Percentiles rank a stretch among this genome's conserved stretches.
These are phyloP conservation scores for Gymnorhina tibicen DNA, from an alignment of 2,113 vertebrate species.

Conservation along the genomic window DNA sequence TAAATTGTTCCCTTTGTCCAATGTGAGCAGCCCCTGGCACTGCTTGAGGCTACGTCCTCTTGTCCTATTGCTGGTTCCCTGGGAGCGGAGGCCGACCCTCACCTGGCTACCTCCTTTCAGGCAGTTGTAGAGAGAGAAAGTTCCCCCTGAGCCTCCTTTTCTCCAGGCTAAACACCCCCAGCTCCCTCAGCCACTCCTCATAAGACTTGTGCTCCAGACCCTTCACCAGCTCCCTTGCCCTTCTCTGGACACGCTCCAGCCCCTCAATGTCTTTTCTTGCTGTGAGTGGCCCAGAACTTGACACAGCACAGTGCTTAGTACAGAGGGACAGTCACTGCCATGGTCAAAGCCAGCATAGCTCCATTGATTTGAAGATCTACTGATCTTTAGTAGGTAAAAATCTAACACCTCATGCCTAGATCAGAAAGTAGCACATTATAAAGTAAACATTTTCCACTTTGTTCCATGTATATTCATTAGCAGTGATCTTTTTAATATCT, in stretches of 20 bases:
- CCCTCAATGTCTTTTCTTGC: not conserved
- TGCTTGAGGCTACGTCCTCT: not conserved
- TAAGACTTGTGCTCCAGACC: not conserved
- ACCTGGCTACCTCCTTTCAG: not conserved
- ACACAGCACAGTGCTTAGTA: not conserved
- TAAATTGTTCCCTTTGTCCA: not conserved
- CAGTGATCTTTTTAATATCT: not conserved
- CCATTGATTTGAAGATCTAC: not conserved
- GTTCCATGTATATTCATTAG: not conserved
- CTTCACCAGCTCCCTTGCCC: not conserved
- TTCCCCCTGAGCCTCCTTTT: not conserved
- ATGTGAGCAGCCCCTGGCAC: not conserved
- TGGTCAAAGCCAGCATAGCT: not conserved
- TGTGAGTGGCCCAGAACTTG: not conserved
- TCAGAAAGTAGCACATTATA: not conserved
- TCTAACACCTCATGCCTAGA: not conserved
- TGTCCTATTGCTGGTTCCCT: not conserved
- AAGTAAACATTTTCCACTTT: not conserved
- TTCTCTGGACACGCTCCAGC: not conserved
- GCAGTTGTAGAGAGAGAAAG: not conserved
- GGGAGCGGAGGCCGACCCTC: not conserved
- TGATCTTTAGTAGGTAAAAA: not conserved
- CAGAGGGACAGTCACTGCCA: not conserved
- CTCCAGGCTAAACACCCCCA: not conserved
- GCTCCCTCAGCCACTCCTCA: not conserved